Conservation (phyloP, 1,140 invertebrate genomes). For the Drosophila teissieri region DNA sequence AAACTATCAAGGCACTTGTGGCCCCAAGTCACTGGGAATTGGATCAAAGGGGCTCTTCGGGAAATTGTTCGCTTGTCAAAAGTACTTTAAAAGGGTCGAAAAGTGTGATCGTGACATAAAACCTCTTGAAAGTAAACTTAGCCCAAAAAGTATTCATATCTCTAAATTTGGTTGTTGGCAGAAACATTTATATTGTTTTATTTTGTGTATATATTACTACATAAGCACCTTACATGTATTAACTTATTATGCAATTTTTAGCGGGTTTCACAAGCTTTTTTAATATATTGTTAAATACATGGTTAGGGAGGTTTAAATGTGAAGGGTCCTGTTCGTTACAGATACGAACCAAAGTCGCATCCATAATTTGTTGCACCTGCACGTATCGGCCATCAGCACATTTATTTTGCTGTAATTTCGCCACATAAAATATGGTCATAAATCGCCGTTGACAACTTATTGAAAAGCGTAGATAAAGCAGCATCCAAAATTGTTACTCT, state of each 20-base stretch:
- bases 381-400: constrained; percentile 64
- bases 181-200: too few relatives aligned
- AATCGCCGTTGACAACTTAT: constrained; percentile 66
- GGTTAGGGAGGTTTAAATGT: too few relatives aligned
- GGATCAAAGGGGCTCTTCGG: neutral
- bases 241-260: neutral
- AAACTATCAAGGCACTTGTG: neutral
- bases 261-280: too few relatives aligned
- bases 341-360: constrained; percentile 1
- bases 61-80: neutral
- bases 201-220: too few relatives aligned
- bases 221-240: too few relatives aligned
- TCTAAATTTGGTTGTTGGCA: too few relatives aligned
- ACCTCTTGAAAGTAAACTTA: too few relatives aligned
- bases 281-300: too few relatives aligned
- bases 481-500: constrained; percentile 15
- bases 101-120: too few relatives aligned
- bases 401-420: constrained; percentile 47
- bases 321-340: neutral
- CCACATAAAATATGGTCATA: constrained; percentile 72
- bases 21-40: too few relatives aligned
- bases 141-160: too few relatives aligned
- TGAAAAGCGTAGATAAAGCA: constrained; percentile 63
- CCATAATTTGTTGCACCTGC: constrained; percentile 48
- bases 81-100: too few relatives aligned